Percentiles rank a stretch among this genome's conserved stretches.
phyloP scores from a whole-genome alignment of 2,888 invertebrate species.

The Danaus chrysippus region DNA sequence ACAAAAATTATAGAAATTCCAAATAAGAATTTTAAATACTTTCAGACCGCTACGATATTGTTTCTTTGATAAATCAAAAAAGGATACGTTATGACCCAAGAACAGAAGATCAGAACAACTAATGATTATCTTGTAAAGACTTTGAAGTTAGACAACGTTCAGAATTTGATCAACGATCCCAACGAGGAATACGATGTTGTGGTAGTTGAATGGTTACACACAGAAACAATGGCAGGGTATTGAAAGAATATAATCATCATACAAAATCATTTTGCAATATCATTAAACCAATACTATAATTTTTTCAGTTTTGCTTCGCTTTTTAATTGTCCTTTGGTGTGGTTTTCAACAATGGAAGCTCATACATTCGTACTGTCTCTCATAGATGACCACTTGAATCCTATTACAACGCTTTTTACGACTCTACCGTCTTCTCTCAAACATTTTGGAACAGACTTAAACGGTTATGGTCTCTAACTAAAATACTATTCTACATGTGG shows the following conservation, averaged over 20 bases:
- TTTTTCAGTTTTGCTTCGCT: conserved; percentile 49
- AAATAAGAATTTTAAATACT: too few relatives aligned
- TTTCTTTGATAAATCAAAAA: too few relatives aligned
- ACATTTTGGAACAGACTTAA: conserved; percentile 29
- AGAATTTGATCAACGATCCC: conserved; percentile 29
- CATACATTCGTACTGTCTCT: conserved; percentile 43
- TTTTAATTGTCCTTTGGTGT: conserved; percentile 53
- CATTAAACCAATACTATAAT: too few relatives aligned
- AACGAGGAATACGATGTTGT: conserved; percentile 32
- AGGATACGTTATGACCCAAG: conserved; percentile 19
- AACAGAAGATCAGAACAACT: conserved; percentile 22
- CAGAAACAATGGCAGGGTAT: conserved; percentile 33
- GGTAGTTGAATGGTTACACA: conserved; percentile 34
- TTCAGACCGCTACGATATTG: too few relatives aligned
- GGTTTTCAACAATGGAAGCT: conserved; percentile 49
- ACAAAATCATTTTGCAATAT: conserved; percentile 5
- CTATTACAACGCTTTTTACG: conserved; percentile 39
- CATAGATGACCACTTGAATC: conserved; percentile 49
- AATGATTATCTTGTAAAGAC: conserved; percentile 29
- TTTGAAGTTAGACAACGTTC: conserved; percentile 31
- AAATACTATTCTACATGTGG: conserved; percentile 26
- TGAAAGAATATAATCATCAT: background rate
- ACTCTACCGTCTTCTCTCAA: conserved; percentile 23
- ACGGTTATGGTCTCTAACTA: conserved; percentile 21
- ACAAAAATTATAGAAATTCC: too few relatives aligned